These are phyloP conservation scores for Octodonta nipae DNA, from an alignment of 2,888 invertebrate genomes.

Conservation along the genomic window DNA sequence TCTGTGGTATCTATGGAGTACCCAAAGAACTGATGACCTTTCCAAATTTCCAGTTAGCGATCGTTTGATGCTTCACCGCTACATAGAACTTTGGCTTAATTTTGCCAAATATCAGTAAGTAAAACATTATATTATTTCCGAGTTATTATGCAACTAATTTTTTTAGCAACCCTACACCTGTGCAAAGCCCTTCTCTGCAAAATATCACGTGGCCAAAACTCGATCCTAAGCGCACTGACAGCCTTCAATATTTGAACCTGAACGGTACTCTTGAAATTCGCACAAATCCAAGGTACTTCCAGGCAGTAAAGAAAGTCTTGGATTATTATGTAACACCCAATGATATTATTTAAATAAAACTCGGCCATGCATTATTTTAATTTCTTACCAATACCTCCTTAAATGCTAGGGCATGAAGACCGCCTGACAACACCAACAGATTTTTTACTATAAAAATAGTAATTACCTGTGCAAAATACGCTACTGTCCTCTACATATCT, in stretches of 20 bases:
- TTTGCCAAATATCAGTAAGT: constrained; percentile 8
- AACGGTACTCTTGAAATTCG: constrained; percentile 7
- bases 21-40: constrained; percentile 5
- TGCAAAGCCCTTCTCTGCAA: constrained; percentile 2
- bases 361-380: no score
- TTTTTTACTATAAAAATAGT: no score
- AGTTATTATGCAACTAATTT: no score
- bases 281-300: constrained; percentile 6
- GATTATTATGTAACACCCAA: no score
- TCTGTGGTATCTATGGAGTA: constrained; percentile 7
- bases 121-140: no score
- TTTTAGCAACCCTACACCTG: no score
- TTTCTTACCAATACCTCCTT: no score
- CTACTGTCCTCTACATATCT: no score
- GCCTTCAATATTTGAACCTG: constrained; percentile 7
- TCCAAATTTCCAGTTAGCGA: constrained; percentile 6
- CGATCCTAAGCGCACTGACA: not conserved
- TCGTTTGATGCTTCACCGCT: constrained; percentile 3
- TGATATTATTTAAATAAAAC: no score
- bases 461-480: no score
- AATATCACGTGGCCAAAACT: constrained; percentile 8
- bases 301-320: constrained; percentile 6
- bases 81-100: constrained; percentile 7
- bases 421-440: no score
- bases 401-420: no score